These are phyloP conservation scores for Platysternon megacephalum DNA, from an alignment of 2,113 vertebrate genomes.

Conservation along the genomic window DNA sequence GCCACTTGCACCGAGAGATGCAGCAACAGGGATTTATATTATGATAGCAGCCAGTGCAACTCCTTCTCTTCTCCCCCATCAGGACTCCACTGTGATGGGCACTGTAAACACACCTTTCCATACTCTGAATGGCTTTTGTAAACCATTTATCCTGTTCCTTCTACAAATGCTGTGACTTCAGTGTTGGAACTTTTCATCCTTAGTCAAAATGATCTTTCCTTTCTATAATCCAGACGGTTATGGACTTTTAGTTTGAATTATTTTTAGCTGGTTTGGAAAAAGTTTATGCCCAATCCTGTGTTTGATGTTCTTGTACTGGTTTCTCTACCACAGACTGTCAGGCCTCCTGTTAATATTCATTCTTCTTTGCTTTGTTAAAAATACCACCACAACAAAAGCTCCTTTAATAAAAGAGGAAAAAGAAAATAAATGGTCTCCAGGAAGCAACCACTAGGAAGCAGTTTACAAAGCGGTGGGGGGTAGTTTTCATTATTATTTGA, in stretches of 20 bases:
- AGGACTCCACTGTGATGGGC: neutral
- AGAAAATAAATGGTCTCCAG: neutral
- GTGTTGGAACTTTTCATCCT: neutral
- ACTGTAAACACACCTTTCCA: neutral
- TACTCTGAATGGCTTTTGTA: slow-evolving; percentile 9
- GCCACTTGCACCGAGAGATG: neutral
- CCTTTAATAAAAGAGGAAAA: neutral
- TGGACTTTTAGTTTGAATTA: neutral
- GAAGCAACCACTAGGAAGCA: slow-evolving; percentile 5
- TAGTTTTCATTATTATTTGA: slow-evolving; percentile 8
- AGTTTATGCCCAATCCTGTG: neutral
- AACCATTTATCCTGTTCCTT: neutral
- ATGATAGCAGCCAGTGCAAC: neutral
- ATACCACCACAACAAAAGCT: neutral
- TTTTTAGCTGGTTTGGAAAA: neutral
- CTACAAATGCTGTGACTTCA: neutral
- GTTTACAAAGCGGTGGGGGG: slow-evolving; percentile 7
- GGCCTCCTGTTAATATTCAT: neutral
- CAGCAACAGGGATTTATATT: slow-evolving; percentile 7
- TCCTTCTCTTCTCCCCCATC: neutral
- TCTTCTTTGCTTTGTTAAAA: slow-evolving; percentile 1
- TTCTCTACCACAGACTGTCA: neutral
- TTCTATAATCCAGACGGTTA: neutral
- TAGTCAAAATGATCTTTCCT: neutral
- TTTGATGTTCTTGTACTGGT: neutral